Evolutionary conservation across 2,113 vertebrate species (phyloP), one percentile per base, ranked within the genome.

Genomic region (Seriola rivoliana): DNA sequence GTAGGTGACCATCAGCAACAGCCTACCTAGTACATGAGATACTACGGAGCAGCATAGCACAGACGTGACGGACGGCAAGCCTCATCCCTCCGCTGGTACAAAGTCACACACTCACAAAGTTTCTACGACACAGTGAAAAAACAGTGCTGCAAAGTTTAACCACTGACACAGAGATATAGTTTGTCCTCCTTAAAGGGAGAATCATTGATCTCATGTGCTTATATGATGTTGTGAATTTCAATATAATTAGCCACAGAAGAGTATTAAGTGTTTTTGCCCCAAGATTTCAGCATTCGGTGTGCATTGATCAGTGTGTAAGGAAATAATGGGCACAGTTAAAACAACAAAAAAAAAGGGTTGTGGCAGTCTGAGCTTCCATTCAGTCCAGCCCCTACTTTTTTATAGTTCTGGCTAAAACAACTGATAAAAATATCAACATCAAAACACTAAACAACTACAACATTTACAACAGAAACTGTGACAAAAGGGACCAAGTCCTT

Each of bases 381-480:
- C 17, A 68, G 48, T 86, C 85, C 58, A 88, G 69, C 57, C 59
- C 60, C 48, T 59, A 16, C 81, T 64, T 82, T 66, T 75, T 63
- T 70, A 67, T 82, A 88, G 54, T 38, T 83, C 42, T 89, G 84
- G 79, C 67, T 85, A 71, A 84, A 79, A 84, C n/a, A 74, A 82
- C 12, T 55, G 42, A 83, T 66, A 72, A 85, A 91, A 92, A 92
- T 81, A 84, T 80, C 77, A 87, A 93, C 90, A 93, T 84, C 84
- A 84, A 82, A 93, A 93, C 89, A 94, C 90, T 74, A 86, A 29
- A 94, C 74, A 78, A 46, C 82, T 73, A 91, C 76, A 14, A 91
- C 87, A 85, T 76, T 86, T 85, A 90, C 84, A 92, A 93, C 80
- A 88, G 59, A 94, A 89, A 88, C 78, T 32, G 58, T 71, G 81